Evolutionary conservation across 1,140 invertebrate species (phyloP), one percentile per base, ranked within the genome.

Genomic region (Dinothrombium tinctorium): DNA sequence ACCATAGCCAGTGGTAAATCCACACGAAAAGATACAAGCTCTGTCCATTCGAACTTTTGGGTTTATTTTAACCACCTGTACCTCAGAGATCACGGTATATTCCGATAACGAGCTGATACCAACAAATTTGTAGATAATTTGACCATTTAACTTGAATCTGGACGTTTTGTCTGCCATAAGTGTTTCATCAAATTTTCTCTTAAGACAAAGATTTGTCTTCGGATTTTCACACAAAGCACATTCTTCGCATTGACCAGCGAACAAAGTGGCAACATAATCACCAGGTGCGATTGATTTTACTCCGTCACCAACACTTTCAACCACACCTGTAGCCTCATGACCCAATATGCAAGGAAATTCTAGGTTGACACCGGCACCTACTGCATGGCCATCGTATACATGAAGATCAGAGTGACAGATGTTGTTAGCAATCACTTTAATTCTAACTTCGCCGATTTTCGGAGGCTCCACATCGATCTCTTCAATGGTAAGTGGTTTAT

Each of bases 71-170:
- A 12, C 24, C 24, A 41, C 9, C 14, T 9, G 29, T 33, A 14
- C 12, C 7, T 25, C n/a, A 15, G 4, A 20, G 5, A 17, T 14
- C 5, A 98, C 90, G 4, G 87, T 94, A 56, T 94, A 96, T 61
- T 96, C 80, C 47, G 78, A 76, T 55, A 96, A 98, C 1, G 86
- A 89, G 4, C 84, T 92, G 49, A 77, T 84, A 14, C 89, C 90
- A 89, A 96, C 95, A 51, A 92, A 96, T 59, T 95, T 87, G 53
- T 67, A 86, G 1, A 96, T 46, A 19, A 67, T 62, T 63, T 87
- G 64, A 8, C 84, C 90, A 44, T 87, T 84, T 60, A 84, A 92
- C 8, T 67, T 76, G 56, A 96, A 92, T 35, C 81, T 63, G 3
- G 67, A 67, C 3, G 83, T 90, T n/a, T 84, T 86, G 68, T 95